Base-by-base conservation (phyloP, 2,113 vertebrate genomes). In the Anhinga rufa region DNA sequence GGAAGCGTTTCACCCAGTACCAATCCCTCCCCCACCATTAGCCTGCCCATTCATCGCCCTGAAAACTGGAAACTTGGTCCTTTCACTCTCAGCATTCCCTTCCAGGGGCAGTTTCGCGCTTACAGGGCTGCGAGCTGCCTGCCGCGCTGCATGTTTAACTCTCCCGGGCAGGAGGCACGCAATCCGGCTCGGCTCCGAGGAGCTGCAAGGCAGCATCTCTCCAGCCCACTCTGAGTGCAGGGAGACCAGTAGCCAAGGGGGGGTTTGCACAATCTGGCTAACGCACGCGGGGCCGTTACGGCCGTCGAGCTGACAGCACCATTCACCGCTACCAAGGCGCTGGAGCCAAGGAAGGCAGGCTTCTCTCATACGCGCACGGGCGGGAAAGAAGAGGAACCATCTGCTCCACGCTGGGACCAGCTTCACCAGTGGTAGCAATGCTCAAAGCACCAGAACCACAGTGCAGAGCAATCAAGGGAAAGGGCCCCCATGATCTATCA, bases 191-290 rank as follows among this genome's bases (percentile, higher is more conserved):
- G 36, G 40, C 9, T 28, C 57, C 10, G 2, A 5, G 42, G 36
- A 51, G 61, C 66, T 34, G 19, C 34, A 10, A 9, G 51, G 58
- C 54, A 17, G 25, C 80, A 18, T 17, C 65, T 34, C 26, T 6
- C 52, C 46, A 21, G 44, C 28, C 36, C 28, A 1, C 42, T 24
- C 1, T 1, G 36, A 34, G 40, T 1, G 6, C 5, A 0, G 14
- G n/a, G 5, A 40, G 14, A 34, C 14, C 34, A 26, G 55, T 2
- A n/a, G 40, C 48, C 64, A 17, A 26, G 6, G 13, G 14, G 48
- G 64, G 25, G 21, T 62, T 60, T 24, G 55, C 54, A 34, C 62
- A 60, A 4, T 55, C 61, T 52, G 62, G 54, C 38, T 34, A 29
- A 42, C 18, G 3, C 55, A 14, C 34, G 2, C 24, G 5, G n/a